These are phyloP conservation scores for Calypte anna DNA, from an alignment of 2,113 vertebrate genomes.

Conservation along the genomic window DNA sequence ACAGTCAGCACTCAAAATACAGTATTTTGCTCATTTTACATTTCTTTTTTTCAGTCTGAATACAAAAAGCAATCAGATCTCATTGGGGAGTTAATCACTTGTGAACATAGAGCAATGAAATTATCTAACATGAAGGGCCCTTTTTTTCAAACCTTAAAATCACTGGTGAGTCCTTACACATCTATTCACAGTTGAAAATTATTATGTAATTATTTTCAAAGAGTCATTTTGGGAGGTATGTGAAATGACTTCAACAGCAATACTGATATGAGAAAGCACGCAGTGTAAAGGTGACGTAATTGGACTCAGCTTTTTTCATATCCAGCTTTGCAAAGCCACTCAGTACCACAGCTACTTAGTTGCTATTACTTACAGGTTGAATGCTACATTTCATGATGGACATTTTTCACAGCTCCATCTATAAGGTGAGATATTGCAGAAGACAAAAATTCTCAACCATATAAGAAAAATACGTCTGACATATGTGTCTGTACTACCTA, in stretches of 20 bases:
- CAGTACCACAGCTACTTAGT: background rate
- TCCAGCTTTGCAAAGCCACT: background rate
- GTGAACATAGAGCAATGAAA: constrained; percentile 61
- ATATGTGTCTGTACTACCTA: too few relatives aligned
- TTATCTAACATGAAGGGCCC: constrained; percentile 53
- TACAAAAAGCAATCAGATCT: constrained; percentile 65
- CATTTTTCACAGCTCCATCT: constrained; percentile 14
- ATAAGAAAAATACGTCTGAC: too few relatives aligned
- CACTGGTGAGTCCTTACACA: constrained; percentile 50
- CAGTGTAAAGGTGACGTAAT: constrained; percentile 43
- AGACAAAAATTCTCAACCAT: background rate
- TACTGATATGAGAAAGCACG: constrained; percentile 29
- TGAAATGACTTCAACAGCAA: constrained; percentile 54
- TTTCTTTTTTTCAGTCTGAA: constrained; percentile 35
- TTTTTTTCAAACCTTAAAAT: constrained; percentile 51
- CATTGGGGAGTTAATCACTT: constrained; percentile 70
- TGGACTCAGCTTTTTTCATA: background rate
- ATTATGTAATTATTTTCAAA: constrained; percentile 68
- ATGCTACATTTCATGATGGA: background rate
- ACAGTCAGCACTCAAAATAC: constrained; percentile 31
- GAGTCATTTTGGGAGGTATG: constrained; percentile 50
- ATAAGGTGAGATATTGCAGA: background rate
- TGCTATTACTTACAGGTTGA: constrained; percentile 17
- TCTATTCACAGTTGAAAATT: constrained; percentile 62
- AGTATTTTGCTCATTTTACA: constrained; percentile 54